These are phyloP conservation scores for Cephalopachus bancanus DNA, from an alignment of 2,797 vertebrate species.

Conservation along the genomic window DNA sequence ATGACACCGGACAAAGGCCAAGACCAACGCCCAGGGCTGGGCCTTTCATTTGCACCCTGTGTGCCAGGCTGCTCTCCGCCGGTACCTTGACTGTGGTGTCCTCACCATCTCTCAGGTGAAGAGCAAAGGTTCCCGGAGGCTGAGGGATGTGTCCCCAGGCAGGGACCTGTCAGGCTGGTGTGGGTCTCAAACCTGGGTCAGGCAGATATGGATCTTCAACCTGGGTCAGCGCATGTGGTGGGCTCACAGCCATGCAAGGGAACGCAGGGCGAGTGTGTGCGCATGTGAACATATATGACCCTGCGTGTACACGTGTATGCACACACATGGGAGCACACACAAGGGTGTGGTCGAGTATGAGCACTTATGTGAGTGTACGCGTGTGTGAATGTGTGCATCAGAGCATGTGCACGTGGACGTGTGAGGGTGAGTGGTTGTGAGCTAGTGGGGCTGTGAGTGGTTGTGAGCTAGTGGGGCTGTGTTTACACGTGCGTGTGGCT, in stretches of 20 bases:
- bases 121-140: neutral
- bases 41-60: too few relatives aligned
- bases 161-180: rapidly evolving
- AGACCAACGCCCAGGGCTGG: rapidly evolving
- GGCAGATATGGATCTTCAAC: too few relatives aligned
- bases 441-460: neutral
- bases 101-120: rapidly evolving
- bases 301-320: too few relatives aligned
- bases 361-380: rapidly evolving
- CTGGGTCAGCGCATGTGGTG: too few relatives aligned
- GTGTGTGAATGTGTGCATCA: too few relatives aligned
- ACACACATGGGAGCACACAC: rapidly evolving
- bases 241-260: neutral
- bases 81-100: too few relatives aligned
- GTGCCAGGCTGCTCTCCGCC: neutral
- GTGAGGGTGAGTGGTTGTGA: neutral
- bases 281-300: rapidly evolving
- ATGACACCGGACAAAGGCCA: neutral
- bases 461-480: neutral
- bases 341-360: rapidly evolving
- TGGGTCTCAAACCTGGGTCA: neutral
- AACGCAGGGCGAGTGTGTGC: rapidly evolving
- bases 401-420: neutral
- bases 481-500: too few relatives aligned
- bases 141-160: neutral